Evolutionary conservation across 2,797 vertebrate species (phyloP).

Genomic region (Myotis daubentonii): DNA sequence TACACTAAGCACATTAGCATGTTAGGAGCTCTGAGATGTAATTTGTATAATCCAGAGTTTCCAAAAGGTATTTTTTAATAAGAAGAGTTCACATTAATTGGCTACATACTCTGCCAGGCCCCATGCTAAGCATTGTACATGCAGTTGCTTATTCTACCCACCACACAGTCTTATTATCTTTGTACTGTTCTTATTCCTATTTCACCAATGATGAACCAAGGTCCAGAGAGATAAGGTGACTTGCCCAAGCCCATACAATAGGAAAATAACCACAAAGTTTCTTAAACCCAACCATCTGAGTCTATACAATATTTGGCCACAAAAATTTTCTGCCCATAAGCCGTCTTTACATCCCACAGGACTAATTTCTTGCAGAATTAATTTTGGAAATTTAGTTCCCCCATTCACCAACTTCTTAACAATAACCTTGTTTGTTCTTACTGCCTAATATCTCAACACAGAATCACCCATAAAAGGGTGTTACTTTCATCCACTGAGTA

Average conservation of each 20-base stretch:
- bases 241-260: neutral
- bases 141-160: constrained; percentile 8
- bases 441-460: constrained; percentile 20
- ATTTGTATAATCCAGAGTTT: constrained; percentile 20
- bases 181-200: neutral
- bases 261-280: neutral
- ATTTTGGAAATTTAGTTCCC: neutral
- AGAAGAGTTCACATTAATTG: neutral
- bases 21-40: neutral
- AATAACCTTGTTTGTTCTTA: neutral
- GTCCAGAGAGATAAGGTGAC: neutral
- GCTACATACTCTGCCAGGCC: neutral
- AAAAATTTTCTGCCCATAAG: neutral
- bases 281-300: neutral
- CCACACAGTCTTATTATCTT: neutral
- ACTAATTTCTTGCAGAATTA: neutral
- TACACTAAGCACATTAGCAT: neutral
- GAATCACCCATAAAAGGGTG: neutral
- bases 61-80: constrained; percentile 32
- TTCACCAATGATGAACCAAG: neutral
- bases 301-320: neutral
- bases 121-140: neutral
- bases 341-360: neutral
- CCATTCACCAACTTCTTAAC: neutral
- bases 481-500: neutral